These are phyloP conservation scores for Trinorchestia longiramus DNA, from an alignment of 1,140 invertebrate species.

Conservation along the genomic window DNA sequence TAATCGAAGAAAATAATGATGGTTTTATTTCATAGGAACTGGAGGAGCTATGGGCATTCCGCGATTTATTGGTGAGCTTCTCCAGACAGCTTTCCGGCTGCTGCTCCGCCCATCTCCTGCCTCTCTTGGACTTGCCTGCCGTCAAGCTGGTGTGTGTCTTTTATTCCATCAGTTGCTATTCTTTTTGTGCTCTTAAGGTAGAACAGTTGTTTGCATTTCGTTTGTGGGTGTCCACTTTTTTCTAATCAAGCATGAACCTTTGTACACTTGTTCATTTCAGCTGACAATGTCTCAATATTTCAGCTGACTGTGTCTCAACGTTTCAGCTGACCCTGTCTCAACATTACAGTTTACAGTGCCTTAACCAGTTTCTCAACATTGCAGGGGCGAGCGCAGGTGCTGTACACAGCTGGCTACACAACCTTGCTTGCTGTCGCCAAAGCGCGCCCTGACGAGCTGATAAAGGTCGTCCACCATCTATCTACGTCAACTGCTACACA, in stretches of 20 bases:
- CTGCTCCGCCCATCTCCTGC: conserved; percentile 80
- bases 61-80: conserved; percentile 79
- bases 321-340: too few species aligned
- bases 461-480: conserved; percentile 79
- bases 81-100: conserved; percentile 80
- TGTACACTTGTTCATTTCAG: too few species aligned
- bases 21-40: conserved; percentile 74
- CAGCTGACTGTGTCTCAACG: too few species aligned
- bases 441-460: conserved; percentile 76
- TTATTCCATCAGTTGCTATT: neutral
- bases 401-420: conserved; percentile 85
- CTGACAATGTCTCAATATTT: neutral
- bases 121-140: conserved; percentile 85
- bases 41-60: conserved; percentile 85
- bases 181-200: neutral
- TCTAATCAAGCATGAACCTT: too few species aligned
- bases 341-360: neutral
- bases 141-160: conserved; percentile 75
- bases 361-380: conserved; percentile 60
- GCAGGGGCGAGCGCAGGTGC: conserved; percentile 84
- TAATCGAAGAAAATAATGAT: neutral
- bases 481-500: conserved; percentile 78
- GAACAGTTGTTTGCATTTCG: neutral
- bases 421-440: conserved; percentile 82
- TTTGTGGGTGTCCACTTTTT: neutral